Conservation (phyloP, 2,113 vertebrate species). For the Salvelinus alpinus region DNA sequence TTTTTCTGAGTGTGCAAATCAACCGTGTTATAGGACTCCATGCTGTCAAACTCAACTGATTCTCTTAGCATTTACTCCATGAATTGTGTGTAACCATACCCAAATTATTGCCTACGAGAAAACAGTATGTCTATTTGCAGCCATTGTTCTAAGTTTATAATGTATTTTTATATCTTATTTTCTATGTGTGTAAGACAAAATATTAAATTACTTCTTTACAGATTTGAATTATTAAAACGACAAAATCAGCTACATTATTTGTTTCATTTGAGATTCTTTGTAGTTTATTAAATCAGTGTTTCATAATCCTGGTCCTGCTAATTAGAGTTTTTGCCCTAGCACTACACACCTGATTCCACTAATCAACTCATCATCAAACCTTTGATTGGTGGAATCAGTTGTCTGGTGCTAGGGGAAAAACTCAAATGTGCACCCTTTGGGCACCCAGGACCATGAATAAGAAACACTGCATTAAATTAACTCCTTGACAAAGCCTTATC, state of each 20-base stretch:
- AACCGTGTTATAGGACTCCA: constrained; percentile 82
- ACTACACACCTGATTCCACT: no score
- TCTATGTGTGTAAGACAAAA: constrained; percentile 83
- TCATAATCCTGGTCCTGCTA: no score
- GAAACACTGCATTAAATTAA: constrained; percentile 1
- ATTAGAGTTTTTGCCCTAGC: no score
- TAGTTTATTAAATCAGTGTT: constrained; percentile 1
- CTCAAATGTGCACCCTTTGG: no score
- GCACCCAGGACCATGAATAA: no score
- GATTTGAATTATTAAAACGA: constrained; percentile 69
- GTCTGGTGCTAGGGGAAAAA: no score
- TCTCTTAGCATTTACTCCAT: constrained; percentile 82
- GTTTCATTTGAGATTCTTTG: constrained; percentile 6
- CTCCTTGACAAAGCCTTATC: constrained; percentile 1
- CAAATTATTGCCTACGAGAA: constrained; percentile 91
- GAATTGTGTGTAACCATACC: constrained; percentile 83
- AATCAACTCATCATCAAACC: no score
- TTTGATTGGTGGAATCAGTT: neutral
- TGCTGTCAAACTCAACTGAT: constrained; percentile 77
- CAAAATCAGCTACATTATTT: constrained; percentile 9
- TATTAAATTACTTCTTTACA: constrained; percentile 22
- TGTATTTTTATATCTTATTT: constrained; percentile 97
- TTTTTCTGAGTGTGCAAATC: constrained; percentile 67
- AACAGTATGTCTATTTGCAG: constrained; percentile 82
- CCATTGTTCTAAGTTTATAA: constrained; percentile 96